Percentiles rank a stretch among this genome's conserved stretches.
These are phyloP conservation scores for Otocyon megalotis DNA, from an alignment of 2,113 vertebrate species.

Conservation along the genomic window DNA sequence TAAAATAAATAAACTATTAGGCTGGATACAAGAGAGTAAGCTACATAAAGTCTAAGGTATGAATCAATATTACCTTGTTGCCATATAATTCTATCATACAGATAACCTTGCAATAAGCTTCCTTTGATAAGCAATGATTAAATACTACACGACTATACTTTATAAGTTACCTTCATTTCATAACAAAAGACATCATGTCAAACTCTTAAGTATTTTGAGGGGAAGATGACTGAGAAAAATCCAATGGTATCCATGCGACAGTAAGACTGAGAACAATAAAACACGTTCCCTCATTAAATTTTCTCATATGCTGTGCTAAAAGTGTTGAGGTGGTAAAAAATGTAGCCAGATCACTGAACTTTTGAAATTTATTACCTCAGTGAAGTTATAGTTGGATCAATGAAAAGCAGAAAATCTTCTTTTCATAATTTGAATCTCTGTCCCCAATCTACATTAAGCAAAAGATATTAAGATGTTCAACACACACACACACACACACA, in stretches of 20 bases:
- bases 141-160: neutral
- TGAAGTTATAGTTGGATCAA: neutral
- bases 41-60: conserved; percentile 18
- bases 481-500: neutral
- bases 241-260: neutral
- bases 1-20: neutral
- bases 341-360: neutral
- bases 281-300: neutral
- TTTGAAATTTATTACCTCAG: neutral
- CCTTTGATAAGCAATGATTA: conserved; percentile 32
- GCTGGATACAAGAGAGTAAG: neutral
- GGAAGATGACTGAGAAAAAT: neutral
- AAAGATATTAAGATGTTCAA: neutral
- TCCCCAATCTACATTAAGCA: neutral
- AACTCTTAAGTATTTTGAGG: neutral
- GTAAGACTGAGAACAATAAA: conserved; percentile 16
- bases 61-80: conserved; percentile 19
- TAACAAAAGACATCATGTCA: neutral
- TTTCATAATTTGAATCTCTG: neutral
- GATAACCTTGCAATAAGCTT: neutral
- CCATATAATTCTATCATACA: neutral
- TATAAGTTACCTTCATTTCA: neutral
- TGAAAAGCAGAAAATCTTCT: neutral
- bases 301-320: neutral
- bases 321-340: neutral